Conservation (phyloP, 2,113 vertebrate genomes). For the Brachyhypopomus gauderio region DNA sequence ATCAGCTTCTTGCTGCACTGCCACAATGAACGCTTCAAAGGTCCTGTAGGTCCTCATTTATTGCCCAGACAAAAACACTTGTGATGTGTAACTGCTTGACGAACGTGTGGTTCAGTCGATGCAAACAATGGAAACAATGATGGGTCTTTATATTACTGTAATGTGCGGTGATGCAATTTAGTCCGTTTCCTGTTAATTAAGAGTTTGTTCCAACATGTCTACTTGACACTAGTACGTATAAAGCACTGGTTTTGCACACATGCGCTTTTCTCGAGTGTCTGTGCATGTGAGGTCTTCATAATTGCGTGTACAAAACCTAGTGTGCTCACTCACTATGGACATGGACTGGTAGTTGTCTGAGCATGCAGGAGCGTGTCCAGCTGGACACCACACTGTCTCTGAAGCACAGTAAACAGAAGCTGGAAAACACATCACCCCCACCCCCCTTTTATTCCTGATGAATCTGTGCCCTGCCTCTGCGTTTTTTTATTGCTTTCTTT, state of each 20-base stretch:
- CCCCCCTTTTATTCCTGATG: conserved; percentile 55
- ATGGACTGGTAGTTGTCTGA: neutral
- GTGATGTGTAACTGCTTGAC: conserved; percentile 17
- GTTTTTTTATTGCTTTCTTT: conserved; percentile 57
- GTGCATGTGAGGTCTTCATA: neutral
- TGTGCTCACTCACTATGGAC: neutral
- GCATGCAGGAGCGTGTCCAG: conserved; percentile 26
- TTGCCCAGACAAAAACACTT: neutral
- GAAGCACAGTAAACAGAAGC: neutral
- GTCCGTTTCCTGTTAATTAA: neutral
- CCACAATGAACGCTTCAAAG: conserved; percentile 34
- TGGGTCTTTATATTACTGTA: neutral
- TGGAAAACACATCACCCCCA: conserved; percentile 15
- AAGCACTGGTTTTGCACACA: neutral
- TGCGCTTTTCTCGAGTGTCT: neutral
- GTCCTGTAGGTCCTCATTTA: conserved; percentile 20
- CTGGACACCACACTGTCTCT: conserved; percentile 40
- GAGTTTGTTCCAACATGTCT: neutral
- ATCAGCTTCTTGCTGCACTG: conserved; percentile 45
- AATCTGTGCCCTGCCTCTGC: conserved; percentile 55
- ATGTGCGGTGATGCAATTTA: neutral
- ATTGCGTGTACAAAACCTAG: neutral
- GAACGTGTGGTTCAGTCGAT: conserved; percentile 10
- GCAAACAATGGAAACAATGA: conserved; percentile 40
- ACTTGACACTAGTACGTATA: neutral